A percentile compares a stretch with the other conserved stretches of the same genome.
phyloP scores from a whole-genome alignment of 2,113 vertebrate genomes.

The Hippopotamus amphibius region DNA sequence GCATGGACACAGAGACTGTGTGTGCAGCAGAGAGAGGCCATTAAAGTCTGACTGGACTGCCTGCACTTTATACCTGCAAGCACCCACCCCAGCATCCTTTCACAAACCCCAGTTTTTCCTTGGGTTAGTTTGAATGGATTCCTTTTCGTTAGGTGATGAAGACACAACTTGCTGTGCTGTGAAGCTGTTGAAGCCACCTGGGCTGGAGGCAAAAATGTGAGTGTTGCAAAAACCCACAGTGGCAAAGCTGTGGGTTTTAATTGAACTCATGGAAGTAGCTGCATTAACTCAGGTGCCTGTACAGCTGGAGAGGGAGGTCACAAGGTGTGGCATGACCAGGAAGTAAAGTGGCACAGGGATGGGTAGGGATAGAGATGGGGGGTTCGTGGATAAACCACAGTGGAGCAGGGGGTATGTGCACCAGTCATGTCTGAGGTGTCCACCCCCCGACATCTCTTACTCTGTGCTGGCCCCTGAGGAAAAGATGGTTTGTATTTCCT shows the following conservation, averaged over 20 bases:
- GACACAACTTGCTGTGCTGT: rapidly evolving
- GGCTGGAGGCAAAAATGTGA: neutral
- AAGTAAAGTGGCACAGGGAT: neutral
- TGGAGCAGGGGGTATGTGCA: neutral
- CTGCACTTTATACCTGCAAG: no score
- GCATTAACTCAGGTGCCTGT: neutral
- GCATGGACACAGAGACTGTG: neutral
- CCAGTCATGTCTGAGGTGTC: rapidly evolving
- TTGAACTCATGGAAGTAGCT: neutral
- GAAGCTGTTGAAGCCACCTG: neutral
- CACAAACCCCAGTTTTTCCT: neutral
- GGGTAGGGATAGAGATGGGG: neutral
- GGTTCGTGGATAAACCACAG: rapidly evolving
- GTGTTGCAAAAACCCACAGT: neutral
- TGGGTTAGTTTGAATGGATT: neutral
- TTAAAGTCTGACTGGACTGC: no score
- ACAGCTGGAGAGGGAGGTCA: neutral
- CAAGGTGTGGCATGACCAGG: neutral
- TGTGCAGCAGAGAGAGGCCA: neutral
- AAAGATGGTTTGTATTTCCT: neutral
- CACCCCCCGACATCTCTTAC: no score
- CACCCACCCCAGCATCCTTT: neutral
- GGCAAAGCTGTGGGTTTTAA: no score
- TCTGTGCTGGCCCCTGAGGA: neutral
- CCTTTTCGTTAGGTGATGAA: neutral